A percentile compares a stretch with the other conserved stretches of the same genome.
These are phyloP conservation scores for Zaprionus africanus DNA, from an alignment of 1,140 invertebrate species.

Conservation along the genomic window DNA sequence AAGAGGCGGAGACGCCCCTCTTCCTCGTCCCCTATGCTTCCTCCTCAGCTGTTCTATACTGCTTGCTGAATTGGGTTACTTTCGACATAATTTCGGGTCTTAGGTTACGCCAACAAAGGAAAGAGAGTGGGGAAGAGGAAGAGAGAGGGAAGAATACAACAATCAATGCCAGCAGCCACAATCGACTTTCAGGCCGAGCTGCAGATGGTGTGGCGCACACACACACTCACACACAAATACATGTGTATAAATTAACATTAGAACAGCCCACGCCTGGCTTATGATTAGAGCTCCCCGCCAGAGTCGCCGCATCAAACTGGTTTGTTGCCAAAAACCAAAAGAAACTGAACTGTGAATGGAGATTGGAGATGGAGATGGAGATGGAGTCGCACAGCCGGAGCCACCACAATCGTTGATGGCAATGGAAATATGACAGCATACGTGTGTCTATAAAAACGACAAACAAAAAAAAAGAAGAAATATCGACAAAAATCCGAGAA, in stretches of 20 bases:
- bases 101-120: slow-evolving; percentile 64
- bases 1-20: slow-evolving; percentile 16
- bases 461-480: slow-evolving; percentile 32
- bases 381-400: neutral
- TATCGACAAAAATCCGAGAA: slow-evolving; percentile 7
- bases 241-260: slow-evolving; percentile 39
- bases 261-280: slow-evolving; percentile 67
- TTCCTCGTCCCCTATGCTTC: neutral
- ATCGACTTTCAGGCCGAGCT: slow-evolving; percentile 52
- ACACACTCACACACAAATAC: neutral
- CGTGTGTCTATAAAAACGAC: slow-evolving; percentile 61
- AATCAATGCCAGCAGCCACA: slow-evolving; percentile 30
- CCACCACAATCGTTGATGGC: slow-evolving; percentile 28
- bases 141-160: neutral
- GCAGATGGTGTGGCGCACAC: slow-evolving; percentile 60
- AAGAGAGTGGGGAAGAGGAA: neutral
- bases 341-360: slow-evolving; percentile 20
- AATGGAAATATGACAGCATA: slow-evolving; percentile 73
- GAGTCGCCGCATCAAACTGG: slow-evolving; percentile 56
- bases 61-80: slow-evolving; percentile 73
- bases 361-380: slow-evolving; percentile 35
- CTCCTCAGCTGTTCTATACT: slow-evolving; percentile 26
- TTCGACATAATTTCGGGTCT: slow-evolving; percentile 69
- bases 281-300: slow-evolving; percentile 42
- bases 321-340: slow-evolving; percentile 42